Percentiles rank a stretch among this genome's conserved stretches.
Conservation (phyloP, 2,113 vertebrate species). For the Chloroceryle aenea region DNA sequence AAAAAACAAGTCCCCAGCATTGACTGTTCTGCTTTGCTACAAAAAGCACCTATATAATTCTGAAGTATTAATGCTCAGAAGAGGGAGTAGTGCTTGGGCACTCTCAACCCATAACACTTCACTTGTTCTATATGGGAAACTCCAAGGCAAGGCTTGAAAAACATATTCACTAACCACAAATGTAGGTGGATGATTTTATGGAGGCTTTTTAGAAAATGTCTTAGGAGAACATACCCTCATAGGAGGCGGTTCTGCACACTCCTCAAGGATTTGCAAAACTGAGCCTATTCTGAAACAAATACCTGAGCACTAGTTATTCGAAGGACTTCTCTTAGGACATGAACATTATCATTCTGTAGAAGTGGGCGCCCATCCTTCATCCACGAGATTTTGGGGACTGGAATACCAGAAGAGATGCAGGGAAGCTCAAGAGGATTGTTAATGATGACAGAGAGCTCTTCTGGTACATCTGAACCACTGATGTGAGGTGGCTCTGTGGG, state of each 20-base stretch:
- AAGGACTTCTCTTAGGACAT: constrained; percentile 80
- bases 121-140: not conserved
- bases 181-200: not conserved
- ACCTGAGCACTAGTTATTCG: constrained; percentile 86
- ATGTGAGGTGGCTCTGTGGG: constrained; percentile 91
- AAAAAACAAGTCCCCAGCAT: not conserved
- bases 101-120: not conserved
- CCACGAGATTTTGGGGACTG: constrained; percentile 89
- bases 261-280: not conserved
- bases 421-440: constrained; percentile 87
- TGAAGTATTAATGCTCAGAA: not conserved
- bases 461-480: constrained; percentile 81
- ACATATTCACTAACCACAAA: not conserved
- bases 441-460: constrained; percentile 87
- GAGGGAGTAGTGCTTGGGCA: not conserved
- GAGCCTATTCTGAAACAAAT: not conserved
- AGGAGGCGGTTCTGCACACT: not conserved
- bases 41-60: not conserved
- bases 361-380: constrained; percentile 92
- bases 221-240: not conserved
- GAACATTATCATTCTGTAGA: constrained; percentile 80
- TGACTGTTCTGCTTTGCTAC: not conserved
- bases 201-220: not conserved
- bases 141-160: not conserved
- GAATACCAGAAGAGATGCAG: constrained; percentile 88